Conservation (phyloP, 2,888 invertebrate species). For the Eupithecia abbreviata region DNA sequence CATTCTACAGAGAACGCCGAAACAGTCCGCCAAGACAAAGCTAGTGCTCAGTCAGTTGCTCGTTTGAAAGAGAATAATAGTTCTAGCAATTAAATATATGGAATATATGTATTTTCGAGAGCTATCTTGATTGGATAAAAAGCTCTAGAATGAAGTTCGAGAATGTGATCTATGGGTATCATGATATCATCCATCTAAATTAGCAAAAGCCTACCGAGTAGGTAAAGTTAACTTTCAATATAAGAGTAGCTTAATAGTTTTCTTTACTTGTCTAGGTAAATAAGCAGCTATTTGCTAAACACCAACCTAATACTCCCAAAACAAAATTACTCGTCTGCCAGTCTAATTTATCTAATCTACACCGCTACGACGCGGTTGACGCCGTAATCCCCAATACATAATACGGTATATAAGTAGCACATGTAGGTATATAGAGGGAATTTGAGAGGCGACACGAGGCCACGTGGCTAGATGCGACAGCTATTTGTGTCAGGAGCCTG, state of each 20-base stretch:
- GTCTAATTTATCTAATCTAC: constrained; percentile 20
- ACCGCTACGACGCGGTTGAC: constrained; percentile 16
- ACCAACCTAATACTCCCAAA: background rate
- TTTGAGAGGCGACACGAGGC: constrained; percentile 63
- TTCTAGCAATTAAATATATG: background rate
- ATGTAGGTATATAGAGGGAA: constrained; percentile 51
- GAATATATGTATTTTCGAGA: background rate
- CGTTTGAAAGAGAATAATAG: background rate
- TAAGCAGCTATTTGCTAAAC: background rate
- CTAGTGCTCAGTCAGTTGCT: background rate
- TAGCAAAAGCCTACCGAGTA: background rate
- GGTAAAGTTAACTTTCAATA: background rate
- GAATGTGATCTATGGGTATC: background rate
- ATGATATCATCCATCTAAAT: background rate
- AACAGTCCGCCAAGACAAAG: background rate
- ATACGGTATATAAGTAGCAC: constrained; percentile 32
- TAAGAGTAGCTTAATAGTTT: background rate
- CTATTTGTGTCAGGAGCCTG: constrained; percentile 81
- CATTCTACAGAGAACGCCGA: constrained; percentile 7
- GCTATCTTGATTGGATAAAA: background rate
- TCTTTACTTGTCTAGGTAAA: background rate
- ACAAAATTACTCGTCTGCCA: constrained; percentile 13
- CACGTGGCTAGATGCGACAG: constrained; percentile 76
- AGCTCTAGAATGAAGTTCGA: background rate
- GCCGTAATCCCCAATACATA: constrained; percentile 22